Base-by-base conservation (phyloP, 2,113 vertebrate species). In the Ranitomeya imitator region DNA sequence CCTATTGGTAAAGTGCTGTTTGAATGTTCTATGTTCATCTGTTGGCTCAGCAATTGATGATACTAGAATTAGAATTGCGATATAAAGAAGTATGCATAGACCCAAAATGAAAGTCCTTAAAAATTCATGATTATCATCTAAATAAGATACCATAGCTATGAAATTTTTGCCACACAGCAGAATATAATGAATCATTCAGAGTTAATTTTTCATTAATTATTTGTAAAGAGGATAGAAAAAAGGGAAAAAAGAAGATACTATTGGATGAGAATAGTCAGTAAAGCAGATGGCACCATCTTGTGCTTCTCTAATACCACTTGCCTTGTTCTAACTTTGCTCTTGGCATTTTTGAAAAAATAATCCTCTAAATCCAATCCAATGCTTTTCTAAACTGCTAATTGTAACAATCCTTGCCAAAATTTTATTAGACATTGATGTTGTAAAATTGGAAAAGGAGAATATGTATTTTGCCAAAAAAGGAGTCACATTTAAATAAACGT, bases 321-420 rank as follows among this genome's bases (percentile, higher is more conserved):
- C 26, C 63, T 85, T 76, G 69, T 85, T 85, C 54, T 74, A 85
- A 21, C 52, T 12, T 76, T 73, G 54, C 83, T 74, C 31, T 76
- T 74, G 67, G 83, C 83, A 74, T 71, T 74, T 31, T 85, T 14
- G 19, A 59, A 80, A 73, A 74, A 85, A 13, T 74, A 74, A 85
- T 85, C 83, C 54, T 18, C 54, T 85, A 7, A 54, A 85, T 59
- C 74, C 59, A 85, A 85, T 59, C 45, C 55, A 57, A 74, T 85
- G 67, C 54, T 31, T 74, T 55, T 73, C 69, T 52, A 73, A 85
- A 74, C 54, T 26, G 55, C 69, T 85, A 85, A 85, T 85, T 85
- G 52, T 51, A 18, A 37, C 8, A 21, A 51, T 26, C 23, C 14
- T 59, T 85, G 69, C 83, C 83, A 74, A 85, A 57, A 54, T 55